Evolutionary conservation across 2,888 invertebrate species (phyloP), one percentile per base, ranked within the genome.

Genomic region (Caenorhabditis sulstoni): DNA sequence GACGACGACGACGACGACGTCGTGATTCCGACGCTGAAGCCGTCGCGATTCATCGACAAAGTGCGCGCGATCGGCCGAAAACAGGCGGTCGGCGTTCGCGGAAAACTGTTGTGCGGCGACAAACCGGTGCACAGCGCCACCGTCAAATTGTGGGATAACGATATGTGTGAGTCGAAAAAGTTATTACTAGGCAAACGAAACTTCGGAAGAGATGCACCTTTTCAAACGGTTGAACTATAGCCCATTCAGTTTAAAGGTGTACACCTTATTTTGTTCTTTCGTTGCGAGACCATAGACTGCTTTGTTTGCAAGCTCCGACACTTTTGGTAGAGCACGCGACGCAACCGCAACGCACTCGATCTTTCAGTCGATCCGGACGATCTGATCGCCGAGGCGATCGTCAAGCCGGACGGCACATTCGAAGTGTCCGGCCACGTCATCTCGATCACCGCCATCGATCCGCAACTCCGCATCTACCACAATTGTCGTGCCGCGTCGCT

Each of bases 61-160:
- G 71, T 79, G 35, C 55, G 78, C 18, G 55, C 73, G 16, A 76
- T 82, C 18, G 82, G 82, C 14, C 58, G 82, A 44, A 65, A 68
- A 18, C 82, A 82, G 29, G 50, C 73, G 20, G 52, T 82, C n/a
- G 82, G 82, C 18, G 75, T 82, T 1, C 57, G 70, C 9, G 82
- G 82, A 41, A 79, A 52, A 49, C 23, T 83, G 22, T 52, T 79
- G 37, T 83, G 82, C 68, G 82, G 76, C 37, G 66, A 45, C 14
- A 20, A 23, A 8, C 73, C 79, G 9, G 58, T 83, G 2, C 45
- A 47, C 14, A 79, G 79, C 62, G 79, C 79, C 5, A 81, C 75
- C 8, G 79, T 83, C 22, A 83, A 83, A 23, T 70, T 83, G 22
- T 83, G 82, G 82, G 82, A 83, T 59, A 80, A 83, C 45, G 82